These are phyloP conservation scores for Pelvicachromis taeniatus DNA, from an alignment of 2,113 vertebrate genomes.

Conservation along the genomic window DNA sequence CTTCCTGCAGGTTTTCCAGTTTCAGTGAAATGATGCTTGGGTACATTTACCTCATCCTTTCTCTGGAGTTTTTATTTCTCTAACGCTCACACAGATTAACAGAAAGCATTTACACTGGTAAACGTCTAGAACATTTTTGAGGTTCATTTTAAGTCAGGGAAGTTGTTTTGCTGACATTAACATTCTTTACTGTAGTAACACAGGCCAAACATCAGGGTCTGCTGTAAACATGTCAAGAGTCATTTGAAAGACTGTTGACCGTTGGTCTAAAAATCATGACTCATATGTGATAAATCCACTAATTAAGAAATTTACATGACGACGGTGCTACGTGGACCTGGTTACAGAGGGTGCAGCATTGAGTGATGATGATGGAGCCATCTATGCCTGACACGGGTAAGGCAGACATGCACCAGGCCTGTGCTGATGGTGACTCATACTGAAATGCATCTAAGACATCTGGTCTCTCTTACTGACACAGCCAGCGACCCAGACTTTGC, in stretches of 20 bases:
- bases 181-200: neutral
- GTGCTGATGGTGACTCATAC: slow-evolving; percentile 31
- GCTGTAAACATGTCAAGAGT: neutral
- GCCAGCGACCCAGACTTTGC: neutral
- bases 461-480: slow-evolving; percentile 41
- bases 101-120: neutral
- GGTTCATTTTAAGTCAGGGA: neutral
- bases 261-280: neutral
- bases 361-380: neutral
- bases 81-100: neutral
- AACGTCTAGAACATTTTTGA: neutral
- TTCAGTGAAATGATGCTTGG: neutral
- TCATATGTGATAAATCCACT: neutral
- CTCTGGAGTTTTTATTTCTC: neutral
- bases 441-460: slow-evolving; percentile 47
- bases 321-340: neutral
- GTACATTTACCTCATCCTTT: neutral
- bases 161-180: neutral
- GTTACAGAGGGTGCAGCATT: neutral
- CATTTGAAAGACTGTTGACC: neutral
- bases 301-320: neutral
- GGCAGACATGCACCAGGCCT: neutral
- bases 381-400: neutral
- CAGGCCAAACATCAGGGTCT: neutral
- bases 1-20: neutral